Conservation (phyloP, 1,140 invertebrate species). For the Potamilus streckersoni region DNA sequence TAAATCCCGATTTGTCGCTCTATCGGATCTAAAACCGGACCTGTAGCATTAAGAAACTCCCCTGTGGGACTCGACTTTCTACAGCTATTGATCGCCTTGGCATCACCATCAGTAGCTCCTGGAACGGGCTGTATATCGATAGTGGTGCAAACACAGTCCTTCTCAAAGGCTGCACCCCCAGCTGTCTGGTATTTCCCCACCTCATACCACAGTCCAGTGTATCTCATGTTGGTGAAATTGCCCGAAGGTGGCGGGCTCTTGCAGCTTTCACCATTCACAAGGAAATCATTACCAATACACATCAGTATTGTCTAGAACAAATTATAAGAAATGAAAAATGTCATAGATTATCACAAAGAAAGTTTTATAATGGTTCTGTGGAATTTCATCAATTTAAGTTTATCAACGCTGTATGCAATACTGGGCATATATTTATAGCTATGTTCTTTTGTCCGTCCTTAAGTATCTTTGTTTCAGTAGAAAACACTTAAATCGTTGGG, state of each 20-base stretch:
- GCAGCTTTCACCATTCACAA: conserved; percentile 18
- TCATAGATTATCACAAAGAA: no score
- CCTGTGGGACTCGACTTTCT: conserved; percentile 45
- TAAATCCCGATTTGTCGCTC: not conserved
- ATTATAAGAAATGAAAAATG: no score
- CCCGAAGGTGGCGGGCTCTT: conserved; percentile 29
- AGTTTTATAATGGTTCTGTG: no score
- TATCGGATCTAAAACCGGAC: conserved; percentile 24
- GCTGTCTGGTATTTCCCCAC: conserved; percentile 60
- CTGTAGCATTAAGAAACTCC: conserved; percentile 53
- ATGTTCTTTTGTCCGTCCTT: no score
- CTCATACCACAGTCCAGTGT: conserved; percentile 52
- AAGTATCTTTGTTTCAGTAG: no score
- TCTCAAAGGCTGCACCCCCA: conserved; percentile 59
- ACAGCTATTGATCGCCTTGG: conserved; percentile 55
- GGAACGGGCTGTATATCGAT: conserved; percentile 48
- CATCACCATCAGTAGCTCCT: conserved; percentile 45
- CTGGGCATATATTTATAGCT: no score
- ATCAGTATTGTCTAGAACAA: no score
- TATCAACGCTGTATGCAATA: no score
- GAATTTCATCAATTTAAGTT: no score
- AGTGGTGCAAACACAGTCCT: conserved; percentile 60
- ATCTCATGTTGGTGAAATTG: conserved; percentile 37
- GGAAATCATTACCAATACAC: not conserved
- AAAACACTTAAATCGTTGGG: no score